phyloP scores from a whole-genome alignment of 2,797 vertebrate species.

The Euthynnus affinis region DNA sequence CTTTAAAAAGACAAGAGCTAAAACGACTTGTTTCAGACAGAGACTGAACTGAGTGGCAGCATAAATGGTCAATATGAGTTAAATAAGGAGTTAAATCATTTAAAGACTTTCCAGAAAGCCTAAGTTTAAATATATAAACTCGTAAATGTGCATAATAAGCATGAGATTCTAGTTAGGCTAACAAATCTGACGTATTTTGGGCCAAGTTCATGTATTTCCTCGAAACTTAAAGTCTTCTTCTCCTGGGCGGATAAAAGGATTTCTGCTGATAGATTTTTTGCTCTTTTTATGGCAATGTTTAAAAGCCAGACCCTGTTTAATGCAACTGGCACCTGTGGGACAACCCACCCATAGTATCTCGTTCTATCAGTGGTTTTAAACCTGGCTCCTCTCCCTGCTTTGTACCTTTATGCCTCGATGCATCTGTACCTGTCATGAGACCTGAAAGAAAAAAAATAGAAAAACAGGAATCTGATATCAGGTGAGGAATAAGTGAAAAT shows the following conservation, averaged over 20 bases:
- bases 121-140: too few species aligned
- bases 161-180: background rate
- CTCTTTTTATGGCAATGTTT: background rate
- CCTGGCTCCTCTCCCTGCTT: slow-evolving; percentile 2
- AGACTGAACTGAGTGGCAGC: too few species aligned
- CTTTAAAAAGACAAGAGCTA: too few species aligned
- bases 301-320: background rate
- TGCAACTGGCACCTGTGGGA: background rate
- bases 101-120: too few species aligned
- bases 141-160: background rate
- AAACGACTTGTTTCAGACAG: too few species aligned
- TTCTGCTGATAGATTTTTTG: background rate
- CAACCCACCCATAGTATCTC: background rate
- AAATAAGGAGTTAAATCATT: too few species aligned
- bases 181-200: background rate
- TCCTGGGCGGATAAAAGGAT: background rate
- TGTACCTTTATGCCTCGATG: slow-evolving; percentile 12
- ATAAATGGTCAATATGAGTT: too few species aligned
- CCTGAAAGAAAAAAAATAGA: slow-evolving; percentile 13
- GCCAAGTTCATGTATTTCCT: background rate
- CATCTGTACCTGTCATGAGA: slow-evolving; percentile 21
- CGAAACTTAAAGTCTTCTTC: background rate
- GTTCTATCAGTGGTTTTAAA: slow-evolving; percentile 12
- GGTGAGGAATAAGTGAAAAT: slow-evolving; percentile 52
- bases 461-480: slow-evolving; percentile 35